Percentiles rank a stretch among this genome's conserved stretches.
Evolutionary conservation across 1,140 invertebrate genomes (phyloP).

Genomic region (Coelopa frigida): DNA sequence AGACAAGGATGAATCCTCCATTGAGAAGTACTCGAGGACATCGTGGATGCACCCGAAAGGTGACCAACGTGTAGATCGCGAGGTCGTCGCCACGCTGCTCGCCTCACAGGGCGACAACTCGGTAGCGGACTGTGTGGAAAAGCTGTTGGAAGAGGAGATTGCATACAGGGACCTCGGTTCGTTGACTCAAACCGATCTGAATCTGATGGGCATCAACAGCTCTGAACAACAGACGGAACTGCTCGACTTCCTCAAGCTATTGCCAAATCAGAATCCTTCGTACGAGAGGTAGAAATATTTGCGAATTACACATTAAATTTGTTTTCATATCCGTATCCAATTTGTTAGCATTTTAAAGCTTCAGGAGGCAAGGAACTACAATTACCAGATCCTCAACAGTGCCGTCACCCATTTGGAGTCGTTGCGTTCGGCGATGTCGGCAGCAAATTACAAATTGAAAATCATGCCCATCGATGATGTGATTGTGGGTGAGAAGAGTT

Average conservation of each 20-base stretch:
- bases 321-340: not conserved
- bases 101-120: conserved; percentile 11
- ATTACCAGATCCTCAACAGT: conserved; percentile 29
- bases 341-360: conserved; percentile 17
- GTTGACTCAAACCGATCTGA: conserved; percentile 24
- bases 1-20: conserved; percentile 10
- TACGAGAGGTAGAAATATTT: conserved; percentile 17
- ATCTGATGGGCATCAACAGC: conserved; percentile 25
- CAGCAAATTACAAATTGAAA: conserved; percentile 35
- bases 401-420: conserved; percentile 26
- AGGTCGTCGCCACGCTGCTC: conserved; percentile 9
- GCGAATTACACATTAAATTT: not conserved
- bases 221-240: conserved; percentile 19
- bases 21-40: conserved; percentile 1
- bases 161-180: conserved; percentile 28
- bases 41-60: conserved; percentile 5
- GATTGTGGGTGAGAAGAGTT: conserved; percentile 36
- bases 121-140: conserved; percentile 11
- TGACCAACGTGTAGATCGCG: conserved; percentile 6
- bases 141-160: conserved; percentile 25
- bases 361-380: conserved; percentile 21
- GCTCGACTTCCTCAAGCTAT: conserved; percentile 18
- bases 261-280: conserved; percentile 35
- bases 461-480: conserved; percentile 35
- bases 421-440: conserved; percentile 27